Evolutionary conservation across 2,113 vertebrate genomes (phyloP).

Genomic region (Crotalus viridis): DNA sequence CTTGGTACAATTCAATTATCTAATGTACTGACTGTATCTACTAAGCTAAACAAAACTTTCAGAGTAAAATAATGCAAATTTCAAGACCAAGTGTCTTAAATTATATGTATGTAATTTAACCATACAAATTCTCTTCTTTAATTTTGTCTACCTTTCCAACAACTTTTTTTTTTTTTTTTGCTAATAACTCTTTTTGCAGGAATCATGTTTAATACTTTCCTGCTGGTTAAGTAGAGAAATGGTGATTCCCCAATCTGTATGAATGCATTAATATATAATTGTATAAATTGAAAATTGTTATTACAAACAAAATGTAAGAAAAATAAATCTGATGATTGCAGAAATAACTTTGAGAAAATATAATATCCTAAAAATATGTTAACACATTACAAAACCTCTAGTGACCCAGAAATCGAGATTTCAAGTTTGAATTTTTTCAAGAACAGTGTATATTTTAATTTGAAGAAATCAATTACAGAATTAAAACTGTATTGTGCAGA

Average conservation of each 20-base stretch:
- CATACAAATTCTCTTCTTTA: not conserved
- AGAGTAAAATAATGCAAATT: not conserved
- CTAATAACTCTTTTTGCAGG: not conserved
- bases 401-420: not conserved
- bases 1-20: not conserved
- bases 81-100: slow-evolving; percentile 28
- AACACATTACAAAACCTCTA: not conserved
- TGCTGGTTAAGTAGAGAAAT: slow-evolving; percentile 28
- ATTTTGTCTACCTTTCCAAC: slow-evolving; percentile 36
- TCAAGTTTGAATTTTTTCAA: not conserved
- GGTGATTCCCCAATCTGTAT: not conserved
- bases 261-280: not conserved
- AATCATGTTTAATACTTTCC: slow-evolving; percentile 24
- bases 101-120: slow-evolving; percentile 20
- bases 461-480: not conserved
- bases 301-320: not conserved
- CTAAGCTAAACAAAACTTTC: slow-evolving; percentile 2
- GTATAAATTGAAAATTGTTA: not conserved
- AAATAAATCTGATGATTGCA: not conserved
- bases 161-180: not conserved
- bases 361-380: not conserved
- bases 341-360: not conserved
- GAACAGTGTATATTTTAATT: not conserved
- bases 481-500: not conserved
- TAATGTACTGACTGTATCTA: not conserved